These are phyloP conservation scores for Acinonyx jubatus DNA, from an alignment of 2,113 vertebrate genomes.

Conservation along the genomic window DNA sequence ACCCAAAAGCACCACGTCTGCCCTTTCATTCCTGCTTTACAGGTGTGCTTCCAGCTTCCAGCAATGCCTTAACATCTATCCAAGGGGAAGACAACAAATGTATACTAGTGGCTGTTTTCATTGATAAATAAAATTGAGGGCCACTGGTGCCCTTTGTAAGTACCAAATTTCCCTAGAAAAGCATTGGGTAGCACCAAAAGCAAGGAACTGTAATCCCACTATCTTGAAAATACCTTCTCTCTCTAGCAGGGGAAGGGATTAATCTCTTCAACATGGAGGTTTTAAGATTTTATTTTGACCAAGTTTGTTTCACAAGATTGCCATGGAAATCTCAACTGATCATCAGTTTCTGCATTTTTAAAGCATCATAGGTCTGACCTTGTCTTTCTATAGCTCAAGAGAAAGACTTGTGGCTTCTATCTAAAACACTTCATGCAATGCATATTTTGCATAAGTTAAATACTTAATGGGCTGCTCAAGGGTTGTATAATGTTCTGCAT, in stretches of 20 bases:
- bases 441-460: slow-evolving; percentile 70
- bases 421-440: background rate
- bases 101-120: background rate
- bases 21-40: background rate
- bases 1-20: background rate
- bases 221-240: background rate
- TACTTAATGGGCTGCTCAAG: slow-evolving; percentile 44
- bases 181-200: background rate
- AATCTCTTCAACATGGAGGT: background rate
- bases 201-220: background rate
- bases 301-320: slow-evolving; percentile 16
- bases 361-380: slow-evolving; percentile 6
- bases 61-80: background rate
- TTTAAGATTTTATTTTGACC: background rate
- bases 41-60: background rate
- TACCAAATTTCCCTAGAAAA: background rate
- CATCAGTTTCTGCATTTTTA: background rate
- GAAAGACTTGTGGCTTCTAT: slow-evolving; percentile 6
- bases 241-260: background rate
- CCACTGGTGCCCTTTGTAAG: background rate
- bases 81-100: background rate
- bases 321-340: background rate
- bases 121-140: slow-evolving; percentile 3
- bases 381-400: background rate
- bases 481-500: slow-evolving; percentile 41